phyloP scores from a whole-genome alignment of 35 echinoderm and acorn worm genomes.

The Diadema setosum region DNA sequence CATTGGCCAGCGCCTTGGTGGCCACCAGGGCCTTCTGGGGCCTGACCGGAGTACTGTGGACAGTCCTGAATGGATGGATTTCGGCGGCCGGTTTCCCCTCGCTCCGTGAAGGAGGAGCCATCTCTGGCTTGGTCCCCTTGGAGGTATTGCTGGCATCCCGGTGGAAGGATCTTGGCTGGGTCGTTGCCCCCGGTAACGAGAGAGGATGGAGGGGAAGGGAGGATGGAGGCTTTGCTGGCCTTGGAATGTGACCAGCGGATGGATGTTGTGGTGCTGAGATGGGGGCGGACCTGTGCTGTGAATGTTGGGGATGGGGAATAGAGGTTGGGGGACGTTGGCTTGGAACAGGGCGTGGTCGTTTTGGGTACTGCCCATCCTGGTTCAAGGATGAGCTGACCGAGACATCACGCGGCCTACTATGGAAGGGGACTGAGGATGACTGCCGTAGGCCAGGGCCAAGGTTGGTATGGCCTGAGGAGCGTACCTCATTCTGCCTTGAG shows the following conservation, averaged over 20 bases:
- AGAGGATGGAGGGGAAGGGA: not conserved
- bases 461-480: not conserved
- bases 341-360: not conserved
- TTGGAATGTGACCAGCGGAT: not conserved
- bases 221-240: not conserved
- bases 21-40: not conserved
- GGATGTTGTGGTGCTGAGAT: not conserved
- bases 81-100: not conserved
- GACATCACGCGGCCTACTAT: too few species aligned
- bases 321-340: not conserved
- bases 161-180: not conserved
- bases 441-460: too few species aligned
- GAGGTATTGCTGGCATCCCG: not conserved
- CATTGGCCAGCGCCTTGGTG: constrained; percentile 17
- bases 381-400: too few species aligned
- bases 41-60: not conserved
- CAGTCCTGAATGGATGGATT: constrained; percentile 19
- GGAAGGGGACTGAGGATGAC: too few species aligned
- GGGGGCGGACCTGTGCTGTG: not conserved
- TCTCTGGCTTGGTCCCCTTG: not conserved
- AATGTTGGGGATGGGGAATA: not conserved
- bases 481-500: not conserved
- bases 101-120: not conserved
- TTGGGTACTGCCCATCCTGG: not conserved
- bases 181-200: not conserved